Evolutionary conservation across 1,140 invertebrate genomes (phyloP), one percentile per base, ranked within the genome.

Genomic region (Plectus sambesii): DNA sequence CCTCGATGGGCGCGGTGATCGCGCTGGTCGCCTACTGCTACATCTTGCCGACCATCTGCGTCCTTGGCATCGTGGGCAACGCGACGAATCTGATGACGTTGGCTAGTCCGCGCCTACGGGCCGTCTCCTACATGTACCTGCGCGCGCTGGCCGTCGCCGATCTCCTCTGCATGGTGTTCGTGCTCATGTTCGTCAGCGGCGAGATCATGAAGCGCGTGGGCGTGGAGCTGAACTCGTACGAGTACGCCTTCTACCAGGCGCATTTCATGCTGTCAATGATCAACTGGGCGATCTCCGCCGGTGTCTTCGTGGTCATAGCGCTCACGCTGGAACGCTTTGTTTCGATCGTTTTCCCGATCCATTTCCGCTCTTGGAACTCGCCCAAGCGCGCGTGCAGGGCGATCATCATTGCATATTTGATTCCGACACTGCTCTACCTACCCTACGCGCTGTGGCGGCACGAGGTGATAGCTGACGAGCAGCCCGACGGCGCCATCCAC

Each of bases 101-200:
- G 1, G 65, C 66, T 25, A 59, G 53, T 22, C 51, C 56, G 5
- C 24, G 63, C 23, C 49, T 67, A 30, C 41, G 59, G 24, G 66
- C 64, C 8, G 64, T 67, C 17, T 69, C 66, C 6, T 67, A 67
- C 37, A 69, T 67, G 63, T 63, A 61, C 38, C 44, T 61, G 20
- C 26, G 59, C 24, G 56, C 51, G 2, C 36, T 66, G 23, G 66
- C 66, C 2, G 51, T 62, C 2, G 67, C 64, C 2, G 64, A 67
- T 38, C 46, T 67, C 6, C 30, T 69, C 1, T 67, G 64, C 42
- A 67, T 67, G 64, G 49, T 66, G 5, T 69, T 69, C 46, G 66
- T 69, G n/a, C 33, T 67, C 6, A 41, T 56, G 12, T 67, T 67
- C 47, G 61, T 58, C 5, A 46, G 44, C 15, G 51, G 49, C n/a